Conservation (phyloP, 2,113 vertebrate species). For the Chaetorhynchus papuensis region DNA sequence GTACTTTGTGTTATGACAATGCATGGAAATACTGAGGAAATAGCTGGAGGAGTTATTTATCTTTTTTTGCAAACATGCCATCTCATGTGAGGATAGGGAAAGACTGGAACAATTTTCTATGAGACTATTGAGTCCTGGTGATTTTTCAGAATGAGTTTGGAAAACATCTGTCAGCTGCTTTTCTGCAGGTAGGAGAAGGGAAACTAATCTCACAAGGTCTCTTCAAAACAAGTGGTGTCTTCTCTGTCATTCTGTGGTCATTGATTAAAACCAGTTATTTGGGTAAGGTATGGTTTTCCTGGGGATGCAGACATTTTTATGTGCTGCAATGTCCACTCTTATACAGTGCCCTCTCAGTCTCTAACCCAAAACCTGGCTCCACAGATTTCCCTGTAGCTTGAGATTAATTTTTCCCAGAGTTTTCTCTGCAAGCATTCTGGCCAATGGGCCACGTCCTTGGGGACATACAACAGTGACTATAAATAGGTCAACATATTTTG, state of each 20-base stretch:
- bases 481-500: not conserved
- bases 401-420: not conserved
- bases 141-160: not conserved
- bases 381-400: not conserved
- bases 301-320: not conserved
- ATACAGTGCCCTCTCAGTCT: not conserved
- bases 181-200: not conserved
- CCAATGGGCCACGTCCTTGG: rapidly evolving
- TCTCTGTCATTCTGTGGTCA: not conserved
- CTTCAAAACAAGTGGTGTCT: not conserved
- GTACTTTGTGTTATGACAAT: not conserved
- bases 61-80: not conserved
- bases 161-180: not conserved
- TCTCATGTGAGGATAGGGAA: not conserved
- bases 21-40: not conserved
- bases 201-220: not conserved
- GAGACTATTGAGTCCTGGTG: not conserved
- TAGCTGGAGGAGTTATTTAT: not conserved
- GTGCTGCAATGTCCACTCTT: not conserved
- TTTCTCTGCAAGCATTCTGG: not conserved
- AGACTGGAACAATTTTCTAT: not conserved
- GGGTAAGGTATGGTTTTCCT: not conserved
- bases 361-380: not conserved
- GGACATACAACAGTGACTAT: not conserved
- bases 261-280: not conserved